These are phyloP conservation scores for Mercenaria mercenaria DNA, from an alignment of 1,140 invertebrate genomes.

Conservation along the genomic window DNA sequence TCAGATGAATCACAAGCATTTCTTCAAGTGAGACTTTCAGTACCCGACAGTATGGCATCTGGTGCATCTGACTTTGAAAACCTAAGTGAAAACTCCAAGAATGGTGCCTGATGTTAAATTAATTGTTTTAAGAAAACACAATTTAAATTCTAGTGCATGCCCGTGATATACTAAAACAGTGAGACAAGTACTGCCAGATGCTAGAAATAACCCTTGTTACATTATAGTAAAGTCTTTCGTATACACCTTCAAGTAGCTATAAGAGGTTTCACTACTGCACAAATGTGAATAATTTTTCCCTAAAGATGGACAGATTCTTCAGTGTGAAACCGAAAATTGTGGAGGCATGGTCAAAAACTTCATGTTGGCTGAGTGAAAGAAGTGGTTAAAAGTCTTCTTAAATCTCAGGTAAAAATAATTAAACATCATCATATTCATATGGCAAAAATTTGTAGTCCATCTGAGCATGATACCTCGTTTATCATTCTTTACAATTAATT, in stretches of 20 bases:
- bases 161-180: slow-evolving; percentile 23
- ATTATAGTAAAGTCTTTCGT: slow-evolving; percentile 21
- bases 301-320: neutral
- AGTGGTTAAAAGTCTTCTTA: neutral
- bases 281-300: slow-evolving; percentile 17
- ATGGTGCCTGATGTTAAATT: neutral
- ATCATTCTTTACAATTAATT: too few species aligned
- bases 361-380: slow-evolving; percentile 16
- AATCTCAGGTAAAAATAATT: slow-evolving; percentile 13
- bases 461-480: too few species aligned
- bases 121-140: slow-evolving; percentile 30
- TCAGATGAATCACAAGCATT: too few species aligned
- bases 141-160: neutral
- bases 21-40: too few species aligned
- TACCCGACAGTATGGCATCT: too few species aligned
- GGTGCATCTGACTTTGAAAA: neutral
- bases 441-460: too few species aligned
- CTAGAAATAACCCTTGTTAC: neutral
- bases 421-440: too few species aligned
- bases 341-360: neutral
- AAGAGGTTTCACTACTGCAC: slow-evolving; percentile 26
- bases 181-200: neutral
- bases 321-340: slow-evolving; percentile 34
- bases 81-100: neutral
- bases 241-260: neutral